Evolutionary conservation across 2,797 vertebrate species (phyloP).

Genomic region (Danio albolineatus): DNA sequence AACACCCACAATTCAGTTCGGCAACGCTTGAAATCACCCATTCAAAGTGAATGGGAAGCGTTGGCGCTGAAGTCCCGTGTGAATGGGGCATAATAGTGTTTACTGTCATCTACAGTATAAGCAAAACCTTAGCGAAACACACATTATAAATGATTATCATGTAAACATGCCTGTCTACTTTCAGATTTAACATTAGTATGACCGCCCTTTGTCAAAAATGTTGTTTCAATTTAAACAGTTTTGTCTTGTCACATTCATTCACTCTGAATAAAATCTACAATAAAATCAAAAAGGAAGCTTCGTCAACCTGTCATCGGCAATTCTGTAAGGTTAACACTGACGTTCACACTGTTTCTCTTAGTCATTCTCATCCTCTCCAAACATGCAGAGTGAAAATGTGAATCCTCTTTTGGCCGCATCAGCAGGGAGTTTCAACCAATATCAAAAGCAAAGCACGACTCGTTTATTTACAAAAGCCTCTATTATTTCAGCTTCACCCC

Average conservation of each 20-base stretch:
- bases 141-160: no score
- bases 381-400: constrained; percentile 1
- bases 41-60: no score
- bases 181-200: no score
- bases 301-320: neutral
- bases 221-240: neutral
- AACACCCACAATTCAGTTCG: no score
- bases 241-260: neutral
- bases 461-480: constrained; percentile 32
- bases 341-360: neutral
- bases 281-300: neutral
- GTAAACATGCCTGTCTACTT: neutral
- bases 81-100: no score
- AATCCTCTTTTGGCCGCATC: constrained; percentile 3
- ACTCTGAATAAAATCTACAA: neutral
- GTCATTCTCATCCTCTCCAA: constrained; percentile 13
- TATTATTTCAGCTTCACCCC: constrained; percentile 40
- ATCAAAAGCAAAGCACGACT: constrained; percentile 39
- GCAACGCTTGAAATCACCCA: no score
- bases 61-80: no score
- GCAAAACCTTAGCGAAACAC: no score
- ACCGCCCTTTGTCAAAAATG: neutral
- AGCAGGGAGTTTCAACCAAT: constrained; percentile 21
- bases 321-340: neutral
- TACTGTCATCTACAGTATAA: no score